Percentiles rank a stretch among this genome's conserved stretches.
phyloP scores from a whole-genome alignment of 2,888 invertebrate genomes.

The Dione juno region DNA sequence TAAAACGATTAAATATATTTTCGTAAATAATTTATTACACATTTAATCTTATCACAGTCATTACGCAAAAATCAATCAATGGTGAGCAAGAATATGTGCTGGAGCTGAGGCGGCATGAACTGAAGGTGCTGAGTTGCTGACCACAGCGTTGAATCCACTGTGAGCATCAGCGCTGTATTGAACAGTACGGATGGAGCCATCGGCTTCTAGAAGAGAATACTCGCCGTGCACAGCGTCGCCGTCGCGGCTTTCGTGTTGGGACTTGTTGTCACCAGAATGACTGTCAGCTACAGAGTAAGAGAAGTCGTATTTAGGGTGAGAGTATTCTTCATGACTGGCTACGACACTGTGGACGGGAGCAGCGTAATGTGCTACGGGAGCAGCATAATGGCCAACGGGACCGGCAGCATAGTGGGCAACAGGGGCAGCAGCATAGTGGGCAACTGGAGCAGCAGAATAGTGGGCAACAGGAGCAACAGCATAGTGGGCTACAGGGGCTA shows the following conservation, averaged over 20 bases:
- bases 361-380: conserved; percentile 58
- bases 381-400: conserved; percentile 42
- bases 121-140: conserved; percentile 63
- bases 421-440: conserved; percentile 53
- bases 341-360: conserved; percentile 64
- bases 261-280: conserved; percentile 82
- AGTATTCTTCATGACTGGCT: conserved; percentile 57
- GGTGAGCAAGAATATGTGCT: conserved; percentile 52
- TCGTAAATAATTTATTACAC: neutral
- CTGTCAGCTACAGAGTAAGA: conserved; percentile 83
- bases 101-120: conserved; percentile 32
- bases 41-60: neutral
- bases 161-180: conserved; percentile 82
- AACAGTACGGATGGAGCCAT: conserved; percentile 81
- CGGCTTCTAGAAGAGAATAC: conserved; percentile 80
- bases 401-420: conserved; percentile 44
- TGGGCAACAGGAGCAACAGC: conserved; percentile 52
- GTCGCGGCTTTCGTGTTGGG: conserved; percentile 62
- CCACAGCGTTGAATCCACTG: conserved; percentile 72
- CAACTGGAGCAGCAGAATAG: conserved; percentile 54
- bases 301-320: conserved; percentile 82
- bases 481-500: conserved; percentile 53
- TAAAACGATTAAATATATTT: neutral
- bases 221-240: conserved; percentile 62
- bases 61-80: conserved; percentile 56